phyloP scores from a whole-genome alignment of 2,797 vertebrate genomes.

The Enteromius mattozi region DNA sequence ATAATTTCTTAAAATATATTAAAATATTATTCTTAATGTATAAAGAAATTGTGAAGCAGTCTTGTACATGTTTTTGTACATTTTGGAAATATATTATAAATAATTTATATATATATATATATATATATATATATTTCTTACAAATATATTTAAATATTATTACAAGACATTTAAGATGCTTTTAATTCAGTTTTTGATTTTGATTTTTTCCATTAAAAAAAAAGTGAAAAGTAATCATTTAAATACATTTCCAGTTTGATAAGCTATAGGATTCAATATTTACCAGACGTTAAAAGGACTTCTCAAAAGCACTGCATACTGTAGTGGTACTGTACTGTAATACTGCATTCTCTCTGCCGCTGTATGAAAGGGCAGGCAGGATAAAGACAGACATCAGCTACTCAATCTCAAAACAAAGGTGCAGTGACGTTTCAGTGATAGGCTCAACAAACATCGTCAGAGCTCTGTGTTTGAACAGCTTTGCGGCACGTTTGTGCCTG shows the following conservation, averaged over 20 bases:
- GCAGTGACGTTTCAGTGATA: conserved; percentile 45
- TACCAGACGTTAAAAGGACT: background rate
- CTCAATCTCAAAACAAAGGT: conserved; percentile 54
- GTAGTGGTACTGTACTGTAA: background rate
- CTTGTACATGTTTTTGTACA: background rate
- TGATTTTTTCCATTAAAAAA: background rate
- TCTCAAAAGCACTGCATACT: background rate
- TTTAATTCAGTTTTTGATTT: background rate
- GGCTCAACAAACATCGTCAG: conserved; percentile 51
- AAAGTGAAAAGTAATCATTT: background rate
- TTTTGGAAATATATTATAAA: background rate
- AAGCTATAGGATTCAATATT: background rate
- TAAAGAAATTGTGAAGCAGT: background rate
- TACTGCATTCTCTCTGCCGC: background rate
- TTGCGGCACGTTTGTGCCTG: conserved; percentile 41
- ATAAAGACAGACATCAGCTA: conserved; percentile 48
- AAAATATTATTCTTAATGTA: too few species aligned
- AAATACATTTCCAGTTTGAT: background rate
- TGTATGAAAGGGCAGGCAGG: conserved; percentile 42
- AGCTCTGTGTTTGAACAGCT: conserved; percentile 55
- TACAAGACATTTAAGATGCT: background rate
- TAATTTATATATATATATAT: background rate
- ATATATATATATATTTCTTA: background rate
- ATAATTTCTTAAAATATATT: too few species aligned
- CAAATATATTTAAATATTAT: background rate